Evolutionary conservation across 2,113 vertebrate species (phyloP), one percentile per base, ranked within the genome.

Genomic region (Meleagris gallopavo): DNA sequence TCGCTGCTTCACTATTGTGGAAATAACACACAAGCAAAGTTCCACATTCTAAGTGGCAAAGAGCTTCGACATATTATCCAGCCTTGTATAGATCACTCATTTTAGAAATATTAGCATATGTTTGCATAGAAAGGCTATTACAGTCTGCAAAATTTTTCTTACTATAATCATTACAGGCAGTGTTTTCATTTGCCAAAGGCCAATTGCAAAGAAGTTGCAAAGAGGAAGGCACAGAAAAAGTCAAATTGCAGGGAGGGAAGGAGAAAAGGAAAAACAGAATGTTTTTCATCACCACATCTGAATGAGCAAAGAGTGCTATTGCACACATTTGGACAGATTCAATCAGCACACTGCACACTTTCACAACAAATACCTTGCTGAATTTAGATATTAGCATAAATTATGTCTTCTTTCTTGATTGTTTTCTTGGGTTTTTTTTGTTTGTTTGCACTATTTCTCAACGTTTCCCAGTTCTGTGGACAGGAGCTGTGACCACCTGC

Each of bases 81-180:
- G 38, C 27, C 43, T 78, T 82, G 13, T 36, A 52, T 5, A 75
- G 62, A 87, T 27, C 9, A 92, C 17, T 60, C 13, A 52, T 92
- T 95, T 91, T 84, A 65, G 82, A 94, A 92, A 67, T n/a, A 89
- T 84, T 61, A n/a, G 7, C 57, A 82, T 89, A 69, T 15, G 81
- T 94, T 75, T 85, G 36, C 46, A 75, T 43, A 55, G 66, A 84
- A 89, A n/a, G 36, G 20, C 43, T 85, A 48, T 79, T 96, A 94
- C 27, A 87, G 54, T 43, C 67, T 70, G 36, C n/a, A 85, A 41
- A 0, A 3, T 57, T 93, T 87, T 93, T 91, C 74, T 86, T 61
- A 64, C 5, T 60, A 32, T 61, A 92, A 76, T 40, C 67, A 29
- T 85, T 92, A 84, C 13, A 76, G 20, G 25, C 0, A 0, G 62